Percentiles rank a stretch among this genome's conserved stretches.
phyloP scores from a whole-genome alignment of 2,888 invertebrate species.

The Falcaria lacertinaria region DNA sequence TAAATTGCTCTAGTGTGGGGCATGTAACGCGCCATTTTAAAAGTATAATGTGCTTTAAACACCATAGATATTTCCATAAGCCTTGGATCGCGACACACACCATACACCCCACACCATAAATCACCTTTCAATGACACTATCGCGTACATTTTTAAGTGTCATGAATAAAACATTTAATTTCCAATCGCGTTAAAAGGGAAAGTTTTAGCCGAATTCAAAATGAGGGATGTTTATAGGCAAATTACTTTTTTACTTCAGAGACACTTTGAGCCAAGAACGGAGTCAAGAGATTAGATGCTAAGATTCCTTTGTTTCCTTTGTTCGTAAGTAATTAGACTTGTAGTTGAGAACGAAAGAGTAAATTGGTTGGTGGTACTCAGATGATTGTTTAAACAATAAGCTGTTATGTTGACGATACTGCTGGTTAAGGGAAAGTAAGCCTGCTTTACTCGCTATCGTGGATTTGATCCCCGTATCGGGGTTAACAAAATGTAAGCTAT shows the following conservation, averaged over 20 bases:
- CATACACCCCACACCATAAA: conserved; percentile 46
- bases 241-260: conserved; percentile 2
- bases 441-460: too few species aligned
- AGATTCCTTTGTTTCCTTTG: neutral
- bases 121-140: conserved; percentile 48
- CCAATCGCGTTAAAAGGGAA: conserved; percentile 29
- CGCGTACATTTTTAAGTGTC: conserved; percentile 48
- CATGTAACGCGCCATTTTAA: conserved; percentile 20
- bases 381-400: too few species aligned
- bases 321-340: neutral
- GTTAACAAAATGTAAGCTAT: too few species aligned
- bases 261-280: neutral
- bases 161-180: conserved; percentile 74
- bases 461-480: too few species aligned
- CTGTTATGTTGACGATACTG: too few species aligned
- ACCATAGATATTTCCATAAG: conserved; percentile 33
- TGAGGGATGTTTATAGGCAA: conserved; percentile 1
- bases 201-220: conserved; percentile 28
- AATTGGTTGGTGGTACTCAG: too few species aligned
- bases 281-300: neutral
- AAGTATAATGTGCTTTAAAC: conserved; percentile 16
- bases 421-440: too few species aligned
- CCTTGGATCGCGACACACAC: conserved; percentile 30
- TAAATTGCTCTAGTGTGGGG: too few species aligned
- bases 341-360: too few species aligned